phyloP scores from a whole-genome alignment of 1,140 invertebrate genomes.

The Yoshiicerus persimilis region DNA sequence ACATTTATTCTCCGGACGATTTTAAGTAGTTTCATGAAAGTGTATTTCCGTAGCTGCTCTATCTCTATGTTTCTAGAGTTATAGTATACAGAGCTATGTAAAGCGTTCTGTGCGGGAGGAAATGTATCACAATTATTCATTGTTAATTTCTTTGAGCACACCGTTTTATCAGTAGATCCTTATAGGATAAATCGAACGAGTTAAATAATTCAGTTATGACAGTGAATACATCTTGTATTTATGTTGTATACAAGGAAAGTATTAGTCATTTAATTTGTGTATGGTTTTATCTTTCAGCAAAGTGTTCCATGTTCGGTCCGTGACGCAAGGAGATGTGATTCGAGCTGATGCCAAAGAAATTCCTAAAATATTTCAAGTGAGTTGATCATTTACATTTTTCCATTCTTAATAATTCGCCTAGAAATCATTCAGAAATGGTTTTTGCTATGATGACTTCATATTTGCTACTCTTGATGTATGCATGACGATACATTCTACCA shows the following conservation, averaged over 20 bases:
- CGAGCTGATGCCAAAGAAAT: slow-evolving; percentile 98
- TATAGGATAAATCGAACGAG: not conserved
- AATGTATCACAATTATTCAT: not conserved
- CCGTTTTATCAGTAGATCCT: not conserved
- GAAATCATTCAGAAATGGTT: not conserved
- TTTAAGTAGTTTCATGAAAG: no score
- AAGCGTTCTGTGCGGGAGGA: not conserved
- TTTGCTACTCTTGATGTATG: slow-evolving; percentile 34
- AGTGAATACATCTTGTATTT: not conserved
- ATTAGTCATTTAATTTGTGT: not conserved
- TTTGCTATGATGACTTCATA: slow-evolving; percentile 23
- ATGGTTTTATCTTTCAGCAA: slow-evolving; percentile 68
- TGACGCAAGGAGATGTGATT: slow-evolving; percentile 98
- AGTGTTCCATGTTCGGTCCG: slow-evolving; percentile 96
- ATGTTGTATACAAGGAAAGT: not conserved
- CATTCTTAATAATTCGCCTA: not conserved
- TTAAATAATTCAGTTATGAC: not conserved
- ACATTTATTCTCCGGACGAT: no score
- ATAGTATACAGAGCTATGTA: not conserved
- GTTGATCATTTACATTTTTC: not conserved
- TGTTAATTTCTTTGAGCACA: not conserved
- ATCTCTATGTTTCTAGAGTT: no score
- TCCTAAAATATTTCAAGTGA: slow-evolving; percentile 94
- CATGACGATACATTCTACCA: slow-evolving; percentile 22
- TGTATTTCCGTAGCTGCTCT: no score